Evolutionary conservation across 2,888 invertebrate species (phyloP).

Genomic region (Agrotis clavis): DNA sequence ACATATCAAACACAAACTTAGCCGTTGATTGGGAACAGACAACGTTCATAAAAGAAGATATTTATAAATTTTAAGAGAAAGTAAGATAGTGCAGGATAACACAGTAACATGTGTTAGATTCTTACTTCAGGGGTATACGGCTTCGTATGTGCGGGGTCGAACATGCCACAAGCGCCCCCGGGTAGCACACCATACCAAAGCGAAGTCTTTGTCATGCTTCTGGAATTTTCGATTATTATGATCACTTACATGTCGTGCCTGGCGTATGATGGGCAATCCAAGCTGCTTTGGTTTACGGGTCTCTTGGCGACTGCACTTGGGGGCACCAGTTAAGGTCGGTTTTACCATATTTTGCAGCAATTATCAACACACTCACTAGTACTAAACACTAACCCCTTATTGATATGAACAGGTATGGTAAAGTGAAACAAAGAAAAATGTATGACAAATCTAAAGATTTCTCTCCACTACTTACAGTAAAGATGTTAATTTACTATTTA

Average conservation of each 20-base stretch:
- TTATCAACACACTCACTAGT: too few relatives aligned
- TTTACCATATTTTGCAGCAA: neutral
- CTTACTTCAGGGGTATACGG: constrained; percentile 90
- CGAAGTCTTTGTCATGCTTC: constrained; percentile 90
- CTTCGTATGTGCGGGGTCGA: constrained; percentile 97
- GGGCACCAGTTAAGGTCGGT: neutral
- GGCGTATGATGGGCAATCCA: neutral
- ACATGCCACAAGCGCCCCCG: constrained; percentile 97
- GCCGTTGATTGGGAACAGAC: neutral
- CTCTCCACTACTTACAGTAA: neutral
- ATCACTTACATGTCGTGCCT: constrained; percentile 6
- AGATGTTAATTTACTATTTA: neutral
- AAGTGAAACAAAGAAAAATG: neutral
- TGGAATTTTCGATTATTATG: constrained; percentile 63
- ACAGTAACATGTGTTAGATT: constrained; percentile 1
- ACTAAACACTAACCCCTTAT: neutral
- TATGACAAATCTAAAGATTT: neutral
- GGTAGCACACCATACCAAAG: constrained; percentile 98
- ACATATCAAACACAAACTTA: neutral
- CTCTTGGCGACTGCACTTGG: neutral
- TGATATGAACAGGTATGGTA: neutral
- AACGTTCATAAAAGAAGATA: too few relatives aligned
- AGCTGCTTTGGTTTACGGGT: neutral
- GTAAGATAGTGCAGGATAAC: constrained; percentile 6
- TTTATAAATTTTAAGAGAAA: constrained; percentile 3